Conservation (phyloP, 2,113 vertebrate genomes). For the Herpailurus yagouaroundi region DNA sequence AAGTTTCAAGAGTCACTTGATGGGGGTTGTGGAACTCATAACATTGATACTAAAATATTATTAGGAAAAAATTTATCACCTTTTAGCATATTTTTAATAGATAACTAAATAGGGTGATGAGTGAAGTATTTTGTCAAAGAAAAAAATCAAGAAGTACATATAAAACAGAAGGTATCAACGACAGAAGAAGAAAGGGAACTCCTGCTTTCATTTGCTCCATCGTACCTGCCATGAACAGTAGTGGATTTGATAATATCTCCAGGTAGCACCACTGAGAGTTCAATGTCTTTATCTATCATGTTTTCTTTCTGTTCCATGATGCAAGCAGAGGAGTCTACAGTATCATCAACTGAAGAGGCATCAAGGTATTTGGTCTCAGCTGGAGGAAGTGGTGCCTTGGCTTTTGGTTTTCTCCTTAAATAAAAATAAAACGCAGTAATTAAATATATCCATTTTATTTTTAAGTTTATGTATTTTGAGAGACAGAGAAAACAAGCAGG, state of each 20-base stretch:
- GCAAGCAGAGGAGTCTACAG: slow-evolving; percentile 80
- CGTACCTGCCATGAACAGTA: slow-evolving; percentile 93
- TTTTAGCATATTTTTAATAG: background rate
- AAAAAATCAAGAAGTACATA: background rate
- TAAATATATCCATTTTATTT: background rate
- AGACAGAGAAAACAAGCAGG: too few relatives aligned
- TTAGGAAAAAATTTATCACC: background rate
- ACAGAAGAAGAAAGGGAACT: background rate
- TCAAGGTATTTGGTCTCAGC: slow-evolving; percentile 82
- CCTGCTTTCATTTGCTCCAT: background rate
- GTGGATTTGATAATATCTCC: slow-evolving; percentile 91
- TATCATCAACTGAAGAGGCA: slow-evolving; percentile 84
- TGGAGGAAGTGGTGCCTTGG: slow-evolving; percentile 94
- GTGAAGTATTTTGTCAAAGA: background rate
- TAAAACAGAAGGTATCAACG: background rate
- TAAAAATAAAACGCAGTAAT: slow-evolving; percentile 55
- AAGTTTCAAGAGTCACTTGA: background rate
- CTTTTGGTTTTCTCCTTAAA: slow-evolving; percentile 93
- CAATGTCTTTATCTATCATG: slow-evolving; percentile 90
- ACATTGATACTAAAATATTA: background rate
- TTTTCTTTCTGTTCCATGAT: slow-evolving; percentile 95
- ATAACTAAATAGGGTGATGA: background rate
- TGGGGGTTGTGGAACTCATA: background rate
- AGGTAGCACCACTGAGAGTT: slow-evolving; percentile 94
- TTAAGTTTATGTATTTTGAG: too few relatives aligned